A percentile compares a stretch with the other conserved stretches of the same genome.
Conservation (phyloP, 2,797 vertebrate species). For the Dendrocincla tyrannina region DNA sequence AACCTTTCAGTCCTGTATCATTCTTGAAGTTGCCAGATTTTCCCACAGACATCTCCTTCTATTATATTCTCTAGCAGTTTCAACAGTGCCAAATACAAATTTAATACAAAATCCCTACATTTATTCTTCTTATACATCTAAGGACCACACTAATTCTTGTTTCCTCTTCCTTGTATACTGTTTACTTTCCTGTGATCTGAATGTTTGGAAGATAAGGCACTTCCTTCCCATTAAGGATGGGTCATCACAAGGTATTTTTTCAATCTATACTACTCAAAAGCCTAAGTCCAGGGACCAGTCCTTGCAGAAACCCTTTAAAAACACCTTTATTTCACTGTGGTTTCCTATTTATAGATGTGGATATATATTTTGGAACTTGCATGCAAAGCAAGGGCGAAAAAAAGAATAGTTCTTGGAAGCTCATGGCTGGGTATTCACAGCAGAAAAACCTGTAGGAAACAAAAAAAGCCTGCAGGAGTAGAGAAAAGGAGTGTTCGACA, state of each 20-base stretch:
- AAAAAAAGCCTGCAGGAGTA: not conserved
- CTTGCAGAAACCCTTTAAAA: not conserved
- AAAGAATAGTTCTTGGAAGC: not conserved
- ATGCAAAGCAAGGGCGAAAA: not conserved
- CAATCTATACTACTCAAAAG: not conserved
- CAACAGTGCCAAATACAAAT: not conserved
- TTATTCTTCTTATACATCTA: not conserved
- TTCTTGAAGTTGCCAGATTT: not conserved
- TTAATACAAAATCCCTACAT: not conserved
- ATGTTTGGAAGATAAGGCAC: not conserved
- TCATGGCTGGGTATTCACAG: not conserved
- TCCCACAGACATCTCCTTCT: not conserved
- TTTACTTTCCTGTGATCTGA: not conserved
- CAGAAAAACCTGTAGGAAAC: not conserved
- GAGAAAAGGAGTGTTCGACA: not conserved
- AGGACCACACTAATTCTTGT: not conserved
- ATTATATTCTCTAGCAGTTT: not conserved
- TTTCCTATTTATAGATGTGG: not conserved
- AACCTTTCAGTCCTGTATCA: not conserved
- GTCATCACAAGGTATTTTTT: not conserved
- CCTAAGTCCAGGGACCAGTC: not conserved
- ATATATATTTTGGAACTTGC: not conserved
- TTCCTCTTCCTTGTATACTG: not conserved
- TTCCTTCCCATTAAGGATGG: not conserved
- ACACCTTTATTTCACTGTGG: accelerated